Conservation (phyloP, 2,888 invertebrate species). For the Cheiracanthium punctorium region DNA sequence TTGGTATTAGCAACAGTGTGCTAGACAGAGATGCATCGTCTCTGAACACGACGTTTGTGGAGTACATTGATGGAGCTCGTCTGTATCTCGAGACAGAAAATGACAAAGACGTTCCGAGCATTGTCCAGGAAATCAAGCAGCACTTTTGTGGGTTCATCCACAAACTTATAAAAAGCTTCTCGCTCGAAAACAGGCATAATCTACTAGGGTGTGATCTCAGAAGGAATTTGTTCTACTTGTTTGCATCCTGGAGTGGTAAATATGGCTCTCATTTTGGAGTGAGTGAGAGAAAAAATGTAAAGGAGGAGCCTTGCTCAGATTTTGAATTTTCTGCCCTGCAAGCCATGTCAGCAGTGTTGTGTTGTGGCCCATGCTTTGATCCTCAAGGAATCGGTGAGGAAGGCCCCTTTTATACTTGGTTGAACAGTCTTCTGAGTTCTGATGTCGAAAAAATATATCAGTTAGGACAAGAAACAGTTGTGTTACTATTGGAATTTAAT, state of each 20-base stretch:
- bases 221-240: constrained; percentile 90
- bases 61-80: constrained; percentile 95
- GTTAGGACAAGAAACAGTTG: constrained; percentile 93
- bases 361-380: constrained; percentile 97
- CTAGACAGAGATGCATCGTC: constrained; percentile 89
- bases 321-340: constrained; percentile 80
- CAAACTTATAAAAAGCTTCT: constrained; percentile 94
- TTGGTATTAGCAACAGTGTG: constrained; percentile 87
- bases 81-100: constrained; percentile 93
- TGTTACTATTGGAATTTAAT: constrained; percentile 94
- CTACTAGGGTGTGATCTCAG: constrained; percentile 91
- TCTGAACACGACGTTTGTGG: constrained; percentile 90
- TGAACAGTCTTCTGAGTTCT: constrained; percentile 91
- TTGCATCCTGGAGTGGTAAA: constrained; percentile 95
- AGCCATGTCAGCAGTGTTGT: constrained; percentile 96
- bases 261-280: constrained; percentile 80
- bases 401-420: constrained; percentile 92
- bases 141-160: constrained; percentile 96
- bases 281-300: constrained; percentile 70
- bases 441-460: constrained; percentile 82
- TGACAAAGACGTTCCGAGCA: constrained; percentile 90
- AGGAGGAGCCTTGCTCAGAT: constrained; percentile 76
- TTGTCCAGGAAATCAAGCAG: constrained; percentile 89
- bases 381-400: constrained; percentile 89
- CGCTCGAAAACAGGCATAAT: constrained; percentile 92